These are phyloP conservation scores for Cotesia chilonis DNA, from an alignment of 1,140 invertebrate genomes.

Conservation along the genomic window DNA sequence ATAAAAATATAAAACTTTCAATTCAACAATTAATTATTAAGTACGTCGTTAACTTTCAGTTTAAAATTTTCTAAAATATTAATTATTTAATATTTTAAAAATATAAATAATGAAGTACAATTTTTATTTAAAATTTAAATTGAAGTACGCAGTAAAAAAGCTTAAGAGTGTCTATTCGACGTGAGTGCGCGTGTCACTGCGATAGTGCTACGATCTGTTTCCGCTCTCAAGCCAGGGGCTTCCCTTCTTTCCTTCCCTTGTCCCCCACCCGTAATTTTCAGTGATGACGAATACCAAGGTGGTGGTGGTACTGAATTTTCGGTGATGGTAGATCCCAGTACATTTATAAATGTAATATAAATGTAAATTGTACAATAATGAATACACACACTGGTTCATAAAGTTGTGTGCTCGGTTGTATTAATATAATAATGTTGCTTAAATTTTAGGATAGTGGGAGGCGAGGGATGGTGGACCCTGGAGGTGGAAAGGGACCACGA, in stretches of 20 bases:
- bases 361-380: conserved; percentile 2
- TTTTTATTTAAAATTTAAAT: background rate
- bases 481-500: conserved; percentile 35
- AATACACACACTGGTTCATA: background rate
- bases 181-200: conserved; percentile 66
- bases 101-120: no score
- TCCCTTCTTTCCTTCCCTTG: conserved; percentile 46
- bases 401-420: conserved; percentile 18
- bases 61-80: no score
- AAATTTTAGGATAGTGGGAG: background rate
- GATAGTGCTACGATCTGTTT: conserved; percentile 61
- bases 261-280: conserved; percentile 45
- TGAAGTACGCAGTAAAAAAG: background rate
- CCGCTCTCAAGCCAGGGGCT: conserved; percentile 54
- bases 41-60: background rate
- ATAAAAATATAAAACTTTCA: no score
- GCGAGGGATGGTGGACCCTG: conserved; percentile 37
- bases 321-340: background rate
- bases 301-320: background rate
- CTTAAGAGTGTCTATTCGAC: conserved; percentile 59
- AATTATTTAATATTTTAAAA: no score
- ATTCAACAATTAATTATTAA: background rate
- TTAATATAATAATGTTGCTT: background rate
- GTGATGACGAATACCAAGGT: background rate
- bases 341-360: no score